Evolutionary conservation across 1,140 invertebrate genomes (phyloP).

Genomic region (Araneus ventricosus): DNA sequence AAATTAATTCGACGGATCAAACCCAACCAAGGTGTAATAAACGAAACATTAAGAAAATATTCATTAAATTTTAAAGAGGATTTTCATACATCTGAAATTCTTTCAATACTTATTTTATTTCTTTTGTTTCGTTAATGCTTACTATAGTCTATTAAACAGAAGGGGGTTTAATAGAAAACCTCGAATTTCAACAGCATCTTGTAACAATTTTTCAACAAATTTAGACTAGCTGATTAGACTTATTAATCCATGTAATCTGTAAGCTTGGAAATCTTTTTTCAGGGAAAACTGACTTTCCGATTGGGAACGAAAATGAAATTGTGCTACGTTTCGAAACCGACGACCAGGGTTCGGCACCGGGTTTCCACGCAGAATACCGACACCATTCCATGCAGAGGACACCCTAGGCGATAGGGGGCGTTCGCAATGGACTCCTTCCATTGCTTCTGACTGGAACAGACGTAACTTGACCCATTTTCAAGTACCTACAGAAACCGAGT

Average conservation of each 20-base stretch:
- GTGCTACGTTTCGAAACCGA: constrained; percentile 45
- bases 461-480: neutral
- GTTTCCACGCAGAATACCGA: constrained; percentile 69
- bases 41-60: too few species aligned
- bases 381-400: constrained; percentile 65
- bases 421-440: constrained; percentile 36
- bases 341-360: neutral
- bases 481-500: neutral
- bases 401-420: constrained; percentile 59
- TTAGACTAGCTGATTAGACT: too few species aligned
- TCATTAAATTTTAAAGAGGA: too few species aligned
- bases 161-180: too few species aligned
- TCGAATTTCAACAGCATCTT: too few species aligned
- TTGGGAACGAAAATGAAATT: constrained; percentile 49
- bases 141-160: too few species aligned
- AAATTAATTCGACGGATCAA: too few species aligned
- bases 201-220: too few species aligned
- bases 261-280: neutral
- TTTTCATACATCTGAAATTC: too few species aligned
- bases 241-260: neutral
- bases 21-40: too few species aligned
- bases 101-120: too few species aligned
- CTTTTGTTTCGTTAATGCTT: too few species aligned
- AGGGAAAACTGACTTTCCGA: constrained; percentile 65
- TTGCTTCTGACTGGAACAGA: constrained; percentile 50